Evolutionary conservation across 2,797 vertebrate genomes (phyloP), one percentile per base, ranked within the genome.

Genomic region (Anguilla marmorata): DNA sequence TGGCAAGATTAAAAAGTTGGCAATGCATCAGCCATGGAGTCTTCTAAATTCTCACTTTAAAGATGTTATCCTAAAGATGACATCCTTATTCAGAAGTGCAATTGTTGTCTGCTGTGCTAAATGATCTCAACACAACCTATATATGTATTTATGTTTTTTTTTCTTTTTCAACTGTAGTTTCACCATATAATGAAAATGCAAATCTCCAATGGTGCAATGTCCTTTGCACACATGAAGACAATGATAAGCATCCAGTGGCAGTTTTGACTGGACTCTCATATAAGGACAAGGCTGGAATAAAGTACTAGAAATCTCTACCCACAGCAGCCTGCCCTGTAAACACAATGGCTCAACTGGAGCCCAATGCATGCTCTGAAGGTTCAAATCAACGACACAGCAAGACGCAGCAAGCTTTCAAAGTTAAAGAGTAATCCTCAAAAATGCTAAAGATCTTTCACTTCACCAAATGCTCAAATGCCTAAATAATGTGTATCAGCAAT

Each of bases 361-460:
- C 95, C 92, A 94, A 93, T 94, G 95, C 69, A 94, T 95, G 95
- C 94, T 95, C 94, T 94, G 94, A 92, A 95, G 91, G 95, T 94
- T 56, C 92, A 93, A 86, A 69, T 83, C 86, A 86, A 86, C 66
- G 50, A 41, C 41, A 87, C 84, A 63, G 52, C 85, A 86, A 89
- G 76, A 89, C 85, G 66, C 88, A 74, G 85, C 76, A 86, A 89
- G 80, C 85, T 84, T 89, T 66, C 86, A 84, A 85, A 86, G 58
- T 48, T 66, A 86, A 33, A 60, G 41, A 45, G 83, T 80, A 82
- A 88, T 83, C 41, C 37, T 86, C 72, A 88, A 30, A 69, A 33
- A 88, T 80, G 60, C 69, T 86, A 86, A 37, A 72, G 69, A 85
- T 52, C 83, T 74, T 87, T 60, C 11, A 96, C 94, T 94, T 95